Conservation (phyloP, 2,113 vertebrate species). For the Callionymus lyra region DNA sequence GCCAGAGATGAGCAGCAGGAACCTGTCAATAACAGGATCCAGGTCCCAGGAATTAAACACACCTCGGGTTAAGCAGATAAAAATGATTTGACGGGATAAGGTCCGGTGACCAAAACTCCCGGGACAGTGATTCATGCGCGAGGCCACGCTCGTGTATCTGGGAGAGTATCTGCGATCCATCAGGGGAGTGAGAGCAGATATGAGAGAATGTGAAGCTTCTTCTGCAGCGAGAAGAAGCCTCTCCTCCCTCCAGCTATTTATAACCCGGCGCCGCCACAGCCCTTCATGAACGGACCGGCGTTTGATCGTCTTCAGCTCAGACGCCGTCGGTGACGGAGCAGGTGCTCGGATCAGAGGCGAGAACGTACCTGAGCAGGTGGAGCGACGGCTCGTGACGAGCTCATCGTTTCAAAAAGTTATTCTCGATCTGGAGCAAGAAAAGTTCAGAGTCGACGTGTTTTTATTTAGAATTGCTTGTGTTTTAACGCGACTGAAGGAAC, state of each 20-base stretch:
- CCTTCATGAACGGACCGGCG: constrained; percentile 55
- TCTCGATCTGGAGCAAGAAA: too few relatives aligned
- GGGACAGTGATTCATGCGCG: too few relatives aligned
- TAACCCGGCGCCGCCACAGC: constrained; percentile 51
- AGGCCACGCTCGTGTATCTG: constrained; percentile 46
- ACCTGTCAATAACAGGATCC: background rate
- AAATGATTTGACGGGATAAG: constrained; percentile 10
- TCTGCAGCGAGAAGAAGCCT: constrained; percentile 20
- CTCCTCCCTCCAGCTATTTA: constrained; percentile 55
- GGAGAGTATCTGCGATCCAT: constrained; percentile 37
- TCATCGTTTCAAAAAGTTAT: too few relatives aligned
- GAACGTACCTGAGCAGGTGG: too few relatives aligned
- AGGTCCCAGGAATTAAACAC: background rate
- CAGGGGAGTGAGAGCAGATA: constrained; percentile 36
- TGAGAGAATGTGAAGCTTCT: constrained; percentile 21
- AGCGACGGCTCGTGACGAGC: too few relatives aligned
- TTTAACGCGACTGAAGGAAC: too few relatives aligned
- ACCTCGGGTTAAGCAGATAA: background rate
- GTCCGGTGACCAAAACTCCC: background rate
- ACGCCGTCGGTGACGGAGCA: background rate
- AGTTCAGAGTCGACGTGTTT: too few relatives aligned
- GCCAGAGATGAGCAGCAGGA: constrained; percentile 5
- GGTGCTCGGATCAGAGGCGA: too few relatives aligned
- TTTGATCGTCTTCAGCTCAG: constrained; percentile 31
- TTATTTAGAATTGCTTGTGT: too few relatives aligned